Conservation (phyloP, 1,140 invertebrate species). For the Eupristina koningsbergeri region DNA sequence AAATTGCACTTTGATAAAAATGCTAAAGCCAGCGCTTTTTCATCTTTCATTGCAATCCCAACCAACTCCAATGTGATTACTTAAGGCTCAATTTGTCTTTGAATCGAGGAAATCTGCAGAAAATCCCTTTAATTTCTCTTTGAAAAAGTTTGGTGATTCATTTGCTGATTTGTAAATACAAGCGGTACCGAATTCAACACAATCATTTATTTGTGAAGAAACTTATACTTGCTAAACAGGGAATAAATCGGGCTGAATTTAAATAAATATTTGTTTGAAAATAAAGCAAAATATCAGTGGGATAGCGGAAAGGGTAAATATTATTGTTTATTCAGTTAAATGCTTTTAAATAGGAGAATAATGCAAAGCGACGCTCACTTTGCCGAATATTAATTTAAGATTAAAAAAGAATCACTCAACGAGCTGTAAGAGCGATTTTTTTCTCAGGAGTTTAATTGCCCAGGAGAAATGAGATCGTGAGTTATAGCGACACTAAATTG, state of each 20-base stretch:
- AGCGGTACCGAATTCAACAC: neutral
- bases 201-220: neutral
- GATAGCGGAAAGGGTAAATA: neutral
- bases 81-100: constrained; percentile 50
- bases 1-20: constrained; percentile 52
- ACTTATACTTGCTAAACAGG: neutral
- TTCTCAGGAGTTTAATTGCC: constrained; percentile 48
- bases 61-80: constrained; percentile 43
- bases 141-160: constrained; percentile 45
- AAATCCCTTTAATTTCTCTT: constrained; percentile 47
- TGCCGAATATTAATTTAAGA: constrained; percentile 21
- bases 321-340: constrained; percentile 4
- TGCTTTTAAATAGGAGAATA: neutral
- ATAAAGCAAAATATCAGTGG: neutral
- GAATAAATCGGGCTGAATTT: neutral
- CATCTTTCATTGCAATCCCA: constrained; percentile 31
- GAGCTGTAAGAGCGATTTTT: constrained; percentile 24
- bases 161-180: constrained; percentile 23
- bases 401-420: constrained; percentile 35
- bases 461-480: constrained; percentile 50
- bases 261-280: neutral
- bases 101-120: constrained; percentile 49
- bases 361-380: neutral
- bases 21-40: constrained; percentile 46
- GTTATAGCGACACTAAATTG: constrained; percentile 50